Percentiles rank a stretch among this genome's conserved stretches.
Evolutionary conservation across 2,888 invertebrate genomes (phyloP).

Genomic region (Hylaea fasciaria): DNA sequence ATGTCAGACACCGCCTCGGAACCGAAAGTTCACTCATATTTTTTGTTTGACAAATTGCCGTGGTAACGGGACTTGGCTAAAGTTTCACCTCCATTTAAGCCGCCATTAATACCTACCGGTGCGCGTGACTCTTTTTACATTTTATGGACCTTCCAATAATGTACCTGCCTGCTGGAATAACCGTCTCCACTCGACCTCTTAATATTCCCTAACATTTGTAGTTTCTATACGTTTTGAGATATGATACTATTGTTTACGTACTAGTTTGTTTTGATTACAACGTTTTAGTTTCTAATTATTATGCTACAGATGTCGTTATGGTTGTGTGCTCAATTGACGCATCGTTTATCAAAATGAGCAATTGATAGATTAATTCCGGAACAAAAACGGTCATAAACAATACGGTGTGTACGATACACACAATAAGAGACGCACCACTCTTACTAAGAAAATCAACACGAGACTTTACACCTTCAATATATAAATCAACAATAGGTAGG

Average conservation of each 20-base stretch:
- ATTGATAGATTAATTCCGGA: no score
- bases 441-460: no score
- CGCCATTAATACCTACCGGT: slow-evolving; percentile 71
- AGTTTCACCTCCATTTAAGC: slow-evolving; percentile 81
- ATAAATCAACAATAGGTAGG: background rate
- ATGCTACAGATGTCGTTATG: background rate
- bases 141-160: slow-evolving; percentile 51
- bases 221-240: slow-evolving; percentile 1
- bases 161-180: slow-evolving; percentile 36
- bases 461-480: background rate
- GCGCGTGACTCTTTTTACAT: slow-evolving; percentile 63
- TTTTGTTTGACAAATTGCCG: slow-evolving; percentile 82
- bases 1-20: slow-evolving; percentile 74
- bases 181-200: slow-evolving; percentile 23
- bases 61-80: slow-evolving; percentile 78
- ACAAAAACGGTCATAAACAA: no score
- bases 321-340: no score
- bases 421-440: no score
- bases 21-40: slow-evolving; percentile 78
- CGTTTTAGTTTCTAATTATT: background rate
- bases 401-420: no score
- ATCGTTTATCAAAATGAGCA: no score
- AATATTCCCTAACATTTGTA: slow-evolving; percentile 24
- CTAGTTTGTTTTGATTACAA: no score
- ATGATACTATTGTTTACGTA: background rate